phyloP scores from a whole-genome alignment of 2,888 invertebrate species.

The Scelioninae gen. 1 region DNA sequence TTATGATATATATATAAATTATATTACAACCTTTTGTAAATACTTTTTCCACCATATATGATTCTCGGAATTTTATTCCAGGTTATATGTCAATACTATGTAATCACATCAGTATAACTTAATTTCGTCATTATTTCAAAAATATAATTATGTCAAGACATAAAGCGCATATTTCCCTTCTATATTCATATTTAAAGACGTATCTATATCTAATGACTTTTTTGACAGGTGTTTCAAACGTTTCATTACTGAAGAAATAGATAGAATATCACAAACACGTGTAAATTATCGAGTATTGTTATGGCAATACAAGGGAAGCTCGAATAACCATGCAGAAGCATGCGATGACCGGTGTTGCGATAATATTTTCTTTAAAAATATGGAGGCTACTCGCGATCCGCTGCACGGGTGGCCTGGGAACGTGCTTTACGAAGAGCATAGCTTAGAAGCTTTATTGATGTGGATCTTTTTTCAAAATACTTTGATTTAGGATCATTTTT shows the following conservation, averaged over 20 bases:
- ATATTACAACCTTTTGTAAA: too few species aligned
- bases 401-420: constrained; percentile 55
- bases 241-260: not conserved
- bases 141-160: too few species aligned
- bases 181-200: too few species aligned
- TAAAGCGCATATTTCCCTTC: too few species aligned
- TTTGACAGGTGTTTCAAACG: not conserved
- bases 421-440: constrained; percentile 30
- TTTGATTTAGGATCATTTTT: constrained; percentile 1
- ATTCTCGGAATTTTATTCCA: too few species aligned
- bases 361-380: constrained; percentile 71
- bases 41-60: too few species aligned
- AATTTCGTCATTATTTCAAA: too few species aligned
- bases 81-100: too few species aligned
- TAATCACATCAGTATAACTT: too few species aligned
- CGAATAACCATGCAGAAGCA: constrained; percentile 32
- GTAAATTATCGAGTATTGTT: constrained; percentile 47
- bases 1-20: too few species aligned
- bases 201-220: not conserved
- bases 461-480: constrained; percentile 20
- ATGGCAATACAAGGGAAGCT: constrained; percentile 24
- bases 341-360: constrained; percentile 62
- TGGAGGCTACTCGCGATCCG: constrained; percentile 56
- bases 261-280: constrained; percentile 3
- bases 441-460: constrained; percentile 27